Conservation (phyloP, 2,888 invertebrate genomes). For the Bombylius major region DNA sequence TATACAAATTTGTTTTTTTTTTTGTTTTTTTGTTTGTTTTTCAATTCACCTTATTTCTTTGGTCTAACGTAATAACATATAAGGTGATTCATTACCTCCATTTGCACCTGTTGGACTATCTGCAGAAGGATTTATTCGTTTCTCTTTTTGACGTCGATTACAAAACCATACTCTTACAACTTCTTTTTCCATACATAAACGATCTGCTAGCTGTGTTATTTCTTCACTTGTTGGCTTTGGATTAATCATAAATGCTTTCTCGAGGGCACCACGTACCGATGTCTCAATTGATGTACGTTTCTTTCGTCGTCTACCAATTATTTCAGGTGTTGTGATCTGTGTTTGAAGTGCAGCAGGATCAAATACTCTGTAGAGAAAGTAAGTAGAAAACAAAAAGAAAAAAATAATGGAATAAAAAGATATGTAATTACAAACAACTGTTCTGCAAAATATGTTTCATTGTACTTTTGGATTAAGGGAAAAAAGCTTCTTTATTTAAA, state of each 20-base stretch:
- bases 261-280: slow-evolving; percentile 85
- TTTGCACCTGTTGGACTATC: slow-evolving; percentile 56
- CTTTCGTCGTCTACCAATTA: slow-evolving; percentile 86
- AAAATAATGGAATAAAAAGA: no score
- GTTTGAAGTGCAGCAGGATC: slow-evolving; percentile 46
- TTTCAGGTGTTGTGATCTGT: slow-evolving; percentile 70
- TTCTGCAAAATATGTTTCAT: no score
- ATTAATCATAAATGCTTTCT: slow-evolving; percentile 87
- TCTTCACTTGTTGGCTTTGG: slow-evolving; percentile 96
- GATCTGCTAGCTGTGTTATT: slow-evolving; percentile 84
- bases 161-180: slow-evolving; percentile 91
- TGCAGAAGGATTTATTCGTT: slow-evolving; percentile 80
- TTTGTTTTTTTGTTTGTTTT: no score
- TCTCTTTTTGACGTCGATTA: slow-evolving; percentile 92
- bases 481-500: no score
- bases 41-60: not conserved
- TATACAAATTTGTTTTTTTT: no score
- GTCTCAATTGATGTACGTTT: slow-evolving; percentile 95
- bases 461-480: no score
- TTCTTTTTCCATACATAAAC: slow-evolving; percentile 93
- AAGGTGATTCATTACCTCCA: slow-evolving; percentile 30
- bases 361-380: slow-evolving; percentile 23
- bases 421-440: no score
- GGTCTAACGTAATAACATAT: slow-evolving; percentile 22
- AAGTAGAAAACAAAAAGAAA: not conserved